phyloP scores from a whole-genome alignment of 1,140 invertebrate species.

The Octopus sinensis region DNA sequence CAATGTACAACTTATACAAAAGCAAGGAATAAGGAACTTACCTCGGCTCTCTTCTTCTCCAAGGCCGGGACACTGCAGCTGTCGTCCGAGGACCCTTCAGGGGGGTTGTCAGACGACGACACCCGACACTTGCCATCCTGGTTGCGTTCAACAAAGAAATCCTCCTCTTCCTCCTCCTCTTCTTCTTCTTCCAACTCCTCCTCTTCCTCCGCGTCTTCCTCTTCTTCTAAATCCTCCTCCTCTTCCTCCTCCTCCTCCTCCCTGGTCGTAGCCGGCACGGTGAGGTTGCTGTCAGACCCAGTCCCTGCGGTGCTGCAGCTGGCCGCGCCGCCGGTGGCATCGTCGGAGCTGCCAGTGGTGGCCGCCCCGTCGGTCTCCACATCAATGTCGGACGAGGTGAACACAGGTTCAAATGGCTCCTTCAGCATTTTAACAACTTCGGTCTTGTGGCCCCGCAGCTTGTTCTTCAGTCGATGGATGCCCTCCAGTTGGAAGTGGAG shows the following conservation, averaged over 20 bases:
- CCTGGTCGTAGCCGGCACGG: neutral
- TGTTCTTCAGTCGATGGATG: conserved; percentile 2
- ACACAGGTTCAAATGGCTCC: neutral
- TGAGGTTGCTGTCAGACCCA: neutral
- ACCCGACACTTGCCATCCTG: neutral
- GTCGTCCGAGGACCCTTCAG: neutral
- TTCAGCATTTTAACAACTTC: neutral
- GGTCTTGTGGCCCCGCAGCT: neutral
- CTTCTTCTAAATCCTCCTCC: neutral
- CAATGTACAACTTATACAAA: neutral
- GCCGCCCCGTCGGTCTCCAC: neutral
- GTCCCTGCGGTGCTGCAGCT: neutral
- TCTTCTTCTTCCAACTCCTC: conserved; percentile 8
- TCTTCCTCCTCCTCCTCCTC: conserved; percentile 15
- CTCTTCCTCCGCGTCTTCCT: neutral
- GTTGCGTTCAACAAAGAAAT: neutral
- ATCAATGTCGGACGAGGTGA: neutral
- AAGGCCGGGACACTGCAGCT: neutral
- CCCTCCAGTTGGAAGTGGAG: conserved; percentile 6
- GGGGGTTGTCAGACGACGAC: neutral
- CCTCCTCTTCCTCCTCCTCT: neutral
- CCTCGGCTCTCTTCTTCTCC: neutral
- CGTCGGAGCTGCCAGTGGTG: neutral
- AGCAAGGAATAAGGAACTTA: neutral
- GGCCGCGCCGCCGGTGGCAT: neutral